phyloP scores from a whole-genome alignment of 2,888 invertebrate species.

The Pristionchus fissidentatus region DNA sequence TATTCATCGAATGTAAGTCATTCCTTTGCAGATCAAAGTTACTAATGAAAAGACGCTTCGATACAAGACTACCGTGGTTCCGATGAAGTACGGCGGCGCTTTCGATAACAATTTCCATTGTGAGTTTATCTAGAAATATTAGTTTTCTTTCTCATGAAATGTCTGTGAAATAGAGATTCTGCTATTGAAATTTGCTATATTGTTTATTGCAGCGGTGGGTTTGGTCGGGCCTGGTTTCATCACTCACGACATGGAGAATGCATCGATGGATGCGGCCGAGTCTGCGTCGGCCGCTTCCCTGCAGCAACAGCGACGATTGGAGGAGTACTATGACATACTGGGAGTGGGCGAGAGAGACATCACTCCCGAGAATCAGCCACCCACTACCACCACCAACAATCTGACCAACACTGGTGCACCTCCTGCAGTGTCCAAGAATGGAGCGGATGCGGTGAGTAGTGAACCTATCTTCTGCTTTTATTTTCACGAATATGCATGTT shows the following conservation, averaged over 20 bases:
- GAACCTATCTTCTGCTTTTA: no score
- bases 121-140: conserved; percentile 14
- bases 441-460: no score
- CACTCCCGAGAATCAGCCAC: conserved; percentile 31
- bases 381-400: background rate
- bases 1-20: no score
- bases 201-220: conserved; percentile 49
- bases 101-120: conserved; percentile 57
- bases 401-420: background rate
- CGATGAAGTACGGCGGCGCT: conserved; percentile 58
- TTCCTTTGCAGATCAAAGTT: background rate
- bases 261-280: conserved; percentile 51
- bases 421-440: no score
- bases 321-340: conserved; percentile 31
- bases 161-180: background rate
- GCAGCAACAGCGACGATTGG: background rate
- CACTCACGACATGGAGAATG: conserved; percentile 55
- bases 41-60: conserved; percentile 40
- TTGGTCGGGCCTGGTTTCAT: conserved; percentile 64
- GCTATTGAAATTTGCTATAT: background rate
- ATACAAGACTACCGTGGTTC: conserved; percentile 53
- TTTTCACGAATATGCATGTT: no score
- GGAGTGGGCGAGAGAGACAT: background rate
- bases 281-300: background rate
- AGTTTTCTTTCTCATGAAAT: background rate